Percentiles rank a stretch among this genome's conserved stretches.
Evolutionary conservation across 2,113 vertebrate species (phyloP).

Genomic region (Ginglymostoma cirratum): DNA sequence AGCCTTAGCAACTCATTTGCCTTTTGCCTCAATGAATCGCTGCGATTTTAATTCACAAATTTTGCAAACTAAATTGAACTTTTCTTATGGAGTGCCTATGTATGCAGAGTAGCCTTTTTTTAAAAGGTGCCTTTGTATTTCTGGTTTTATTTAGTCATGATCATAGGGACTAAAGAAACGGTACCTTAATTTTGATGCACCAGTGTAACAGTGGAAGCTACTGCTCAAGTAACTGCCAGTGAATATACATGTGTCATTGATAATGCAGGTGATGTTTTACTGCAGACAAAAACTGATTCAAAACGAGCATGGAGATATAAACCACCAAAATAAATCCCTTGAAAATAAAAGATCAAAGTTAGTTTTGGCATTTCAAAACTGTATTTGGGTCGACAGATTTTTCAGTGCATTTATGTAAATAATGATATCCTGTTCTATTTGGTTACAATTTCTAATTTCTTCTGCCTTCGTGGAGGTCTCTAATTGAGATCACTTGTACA

Average conservation of each 20-base stretch:
- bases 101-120: too few species aligned
- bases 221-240: slow-evolving; percentile 12
- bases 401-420: slow-evolving; percentile 38
- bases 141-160: slow-evolving; percentile 57
- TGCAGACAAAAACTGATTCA: neutral
- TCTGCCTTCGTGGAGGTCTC: slow-evolving; percentile 70
- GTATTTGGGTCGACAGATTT: slow-evolving; percentile 39
- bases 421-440: slow-evolving; percentile 61
- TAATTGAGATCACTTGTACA: slow-evolving; percentile 78
- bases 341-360: slow-evolving; percentile 34
- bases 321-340: slow-evolving; percentile 32
- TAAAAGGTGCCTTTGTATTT: neutral
- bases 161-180: slow-evolving; percentile 48
- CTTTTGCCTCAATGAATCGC: neutral
- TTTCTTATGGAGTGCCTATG: neutral
- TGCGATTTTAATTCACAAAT: neutral
- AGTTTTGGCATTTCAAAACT: slow-evolving; percentile 35
- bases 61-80: neutral
- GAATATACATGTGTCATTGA: slow-evolving; percentile 36
- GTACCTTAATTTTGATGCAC: slow-evolving; percentile 30
- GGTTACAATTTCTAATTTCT: slow-evolving; percentile 67
- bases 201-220: slow-evolving; percentile 39
- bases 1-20: neutral
- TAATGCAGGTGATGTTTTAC: slow-evolving; percentile 6
- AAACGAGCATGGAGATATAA: neutral